Percentiles rank a stretch among this genome's conserved stretches.
Conservation (phyloP, 1,140 invertebrate genomes). For the Trichoplusia ni region DNA sequence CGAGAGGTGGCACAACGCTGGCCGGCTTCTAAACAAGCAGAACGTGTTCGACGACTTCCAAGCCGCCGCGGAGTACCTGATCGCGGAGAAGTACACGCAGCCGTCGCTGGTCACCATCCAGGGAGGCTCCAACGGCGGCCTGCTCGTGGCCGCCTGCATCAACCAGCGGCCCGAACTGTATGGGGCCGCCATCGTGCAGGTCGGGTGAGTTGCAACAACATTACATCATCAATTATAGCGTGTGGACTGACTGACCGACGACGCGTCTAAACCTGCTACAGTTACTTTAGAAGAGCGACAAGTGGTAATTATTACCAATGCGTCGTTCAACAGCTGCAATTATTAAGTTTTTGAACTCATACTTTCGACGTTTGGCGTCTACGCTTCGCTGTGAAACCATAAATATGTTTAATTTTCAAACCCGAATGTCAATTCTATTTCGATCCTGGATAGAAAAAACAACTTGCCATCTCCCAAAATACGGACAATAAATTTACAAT, state of each 20-base stretch:
- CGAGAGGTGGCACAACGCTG: constrained; percentile 97
- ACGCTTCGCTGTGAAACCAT: no score
- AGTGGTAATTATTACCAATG: no score
- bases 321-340: no score
- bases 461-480: neutral
- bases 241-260: no score
- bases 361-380: no score
- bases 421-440: no score
- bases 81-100: constrained; percentile 91
- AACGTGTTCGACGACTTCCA: constrained; percentile 99
- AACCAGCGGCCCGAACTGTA: constrained; percentile 98
- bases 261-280: no score
- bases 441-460: no score
- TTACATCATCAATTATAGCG: no score
- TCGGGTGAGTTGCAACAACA: constrained; percentile 92
- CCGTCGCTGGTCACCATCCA: constrained; percentile 91
- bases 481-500: neutral
- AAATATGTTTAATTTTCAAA: neutral
- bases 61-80: constrained; percentile 94
- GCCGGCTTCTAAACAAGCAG: constrained; percentile 96
- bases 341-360: no score
- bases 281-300: no score
- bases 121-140: constrained; percentile 98
- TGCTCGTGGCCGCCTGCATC: constrained; percentile 94
- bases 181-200: constrained; percentile 94